Percentiles rank a stretch among this genome's conserved stretches.
Evolutionary conservation across 2,888 invertebrate species (phyloP).

Genomic region (Tipula vernalis): DNA sequence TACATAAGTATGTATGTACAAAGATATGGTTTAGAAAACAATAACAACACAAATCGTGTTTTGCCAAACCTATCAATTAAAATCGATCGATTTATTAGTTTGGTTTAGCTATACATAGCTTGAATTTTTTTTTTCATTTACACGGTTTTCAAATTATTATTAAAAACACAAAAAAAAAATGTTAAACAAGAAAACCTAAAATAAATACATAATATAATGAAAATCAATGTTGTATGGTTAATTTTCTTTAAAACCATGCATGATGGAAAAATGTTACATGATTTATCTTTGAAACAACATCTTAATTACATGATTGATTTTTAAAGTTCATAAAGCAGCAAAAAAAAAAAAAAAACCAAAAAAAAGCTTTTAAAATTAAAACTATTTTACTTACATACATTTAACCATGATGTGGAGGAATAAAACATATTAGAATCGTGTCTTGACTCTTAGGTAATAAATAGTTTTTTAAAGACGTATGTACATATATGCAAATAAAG

Average conservation of each 20-base stretch:
- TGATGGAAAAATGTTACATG: background rate
- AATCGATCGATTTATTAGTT: constrained; percentile 8
- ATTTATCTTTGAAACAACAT: background rate
- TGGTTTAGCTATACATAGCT: background rate
- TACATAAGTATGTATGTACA: background rate
- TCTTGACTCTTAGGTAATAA: background rate
- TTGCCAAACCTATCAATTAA: constrained; percentile 10
- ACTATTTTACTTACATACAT: background rate
- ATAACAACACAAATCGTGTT: background rate
- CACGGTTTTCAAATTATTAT: background rate
- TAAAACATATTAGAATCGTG: background rate
- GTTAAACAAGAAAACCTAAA: background rate
- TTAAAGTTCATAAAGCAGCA: background rate
- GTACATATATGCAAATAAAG: too few species aligned
- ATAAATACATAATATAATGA: background rate
- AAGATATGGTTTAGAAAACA: background rate
- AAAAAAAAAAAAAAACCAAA: background rate
- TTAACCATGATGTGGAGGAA: background rate
- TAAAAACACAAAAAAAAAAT: background rate
- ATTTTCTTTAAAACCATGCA: background rate
- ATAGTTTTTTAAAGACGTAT: background rate
- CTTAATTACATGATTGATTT: constrained; percentile 4
- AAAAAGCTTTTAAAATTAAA: background rate
- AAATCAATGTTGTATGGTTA: background rate
- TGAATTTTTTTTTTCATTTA: background rate